A percentile compares a stretch with the other conserved stretches of the same genome.
Conservation (phyloP, 2,888 invertebrate genomes). For the Scaptomyza parva region DNA sequence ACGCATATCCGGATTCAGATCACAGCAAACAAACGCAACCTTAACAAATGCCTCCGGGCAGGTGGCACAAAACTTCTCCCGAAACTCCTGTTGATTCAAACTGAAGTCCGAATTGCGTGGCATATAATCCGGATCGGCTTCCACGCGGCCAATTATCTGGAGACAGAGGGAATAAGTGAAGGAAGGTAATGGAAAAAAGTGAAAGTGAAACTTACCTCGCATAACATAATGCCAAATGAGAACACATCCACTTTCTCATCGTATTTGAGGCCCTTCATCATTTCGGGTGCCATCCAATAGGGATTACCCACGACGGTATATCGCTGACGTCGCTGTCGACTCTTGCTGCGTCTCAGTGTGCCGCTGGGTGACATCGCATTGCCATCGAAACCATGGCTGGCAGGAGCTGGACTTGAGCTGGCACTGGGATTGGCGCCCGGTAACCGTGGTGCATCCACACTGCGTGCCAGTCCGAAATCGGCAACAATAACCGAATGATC, state of each 20-base stretch:
- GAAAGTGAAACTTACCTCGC: constrained; percentile 91
- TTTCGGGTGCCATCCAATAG: constrained; percentile 99
- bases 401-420: constrained; percentile 14
- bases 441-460: constrained; percentile 86
- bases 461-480: constrained; percentile 96
- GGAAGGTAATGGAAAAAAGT: too few species aligned
- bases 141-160: constrained; percentile 96
- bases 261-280: constrained; percentile 98
- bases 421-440: constrained; percentile 24
- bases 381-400: constrained; percentile 13
- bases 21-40: constrained; percentile 95
- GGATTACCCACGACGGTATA: constrained; percentile 99
- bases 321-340: constrained; percentile 91
- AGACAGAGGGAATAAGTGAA: too few species aligned
- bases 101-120: constrained; percentile 97
- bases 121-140: constrained; percentile 97
- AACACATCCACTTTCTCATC: constrained; percentile 98
- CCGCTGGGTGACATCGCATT: constrained; percentile 79
- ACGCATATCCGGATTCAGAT: constrained; percentile 94
- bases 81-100: constrained; percentile 93
- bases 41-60: constrained; percentile 95
- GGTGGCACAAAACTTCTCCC: constrained; percentile 91
- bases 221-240: constrained; percentile 97
- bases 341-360: constrained; percentile 86
- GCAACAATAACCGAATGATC: constrained; percentile 97